These are phyloP conservation scores for Neoarius graeffei DNA, from an alignment of 2,113 vertebrate genomes.

Conservation along the genomic window DNA sequence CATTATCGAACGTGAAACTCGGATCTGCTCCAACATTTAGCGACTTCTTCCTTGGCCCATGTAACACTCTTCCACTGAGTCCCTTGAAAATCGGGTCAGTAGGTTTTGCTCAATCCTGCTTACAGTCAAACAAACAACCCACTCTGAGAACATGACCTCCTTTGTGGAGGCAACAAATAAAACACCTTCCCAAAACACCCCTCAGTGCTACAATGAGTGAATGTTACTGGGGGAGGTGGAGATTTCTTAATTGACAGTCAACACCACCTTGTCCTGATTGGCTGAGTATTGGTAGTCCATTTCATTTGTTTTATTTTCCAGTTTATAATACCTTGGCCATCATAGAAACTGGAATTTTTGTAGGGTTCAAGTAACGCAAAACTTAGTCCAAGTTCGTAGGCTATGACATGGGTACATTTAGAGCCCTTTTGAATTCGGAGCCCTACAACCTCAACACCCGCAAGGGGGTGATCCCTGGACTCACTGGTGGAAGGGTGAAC, in stretches of 20 bases:
- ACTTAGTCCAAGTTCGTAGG: not conserved
- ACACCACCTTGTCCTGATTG: not conserved
- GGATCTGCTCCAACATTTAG: too few relatives aligned
- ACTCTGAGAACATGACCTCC: too few relatives aligned
- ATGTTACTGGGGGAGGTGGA: not conserved
- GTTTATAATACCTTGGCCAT: not conserved
- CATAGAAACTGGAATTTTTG: not conserved
- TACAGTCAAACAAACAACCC: too few relatives aligned
- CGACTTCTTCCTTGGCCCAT: too few relatives aligned
- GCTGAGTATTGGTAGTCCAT: not conserved
- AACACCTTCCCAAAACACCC: not conserved
- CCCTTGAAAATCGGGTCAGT: too few relatives aligned
- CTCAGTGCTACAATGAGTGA: not conserved
- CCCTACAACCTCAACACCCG: too few relatives aligned
- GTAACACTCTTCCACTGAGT: too few relatives aligned
- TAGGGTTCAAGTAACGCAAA: not conserved
- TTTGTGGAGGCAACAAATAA: not conserved
- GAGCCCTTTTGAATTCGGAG: too few relatives aligned
- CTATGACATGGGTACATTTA: not conserved
- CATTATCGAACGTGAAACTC: too few relatives aligned
- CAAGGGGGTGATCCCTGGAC: too few relatives aligned
- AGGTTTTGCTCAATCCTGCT: too few relatives aligned
- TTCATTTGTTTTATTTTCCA: not conserved
- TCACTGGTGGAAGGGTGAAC: too few relatives aligned
- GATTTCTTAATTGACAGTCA: not conserved